Evolutionary conservation across 2,888 invertebrate species (phyloP).

Genomic region (Coecobrya sp.): DNA sequence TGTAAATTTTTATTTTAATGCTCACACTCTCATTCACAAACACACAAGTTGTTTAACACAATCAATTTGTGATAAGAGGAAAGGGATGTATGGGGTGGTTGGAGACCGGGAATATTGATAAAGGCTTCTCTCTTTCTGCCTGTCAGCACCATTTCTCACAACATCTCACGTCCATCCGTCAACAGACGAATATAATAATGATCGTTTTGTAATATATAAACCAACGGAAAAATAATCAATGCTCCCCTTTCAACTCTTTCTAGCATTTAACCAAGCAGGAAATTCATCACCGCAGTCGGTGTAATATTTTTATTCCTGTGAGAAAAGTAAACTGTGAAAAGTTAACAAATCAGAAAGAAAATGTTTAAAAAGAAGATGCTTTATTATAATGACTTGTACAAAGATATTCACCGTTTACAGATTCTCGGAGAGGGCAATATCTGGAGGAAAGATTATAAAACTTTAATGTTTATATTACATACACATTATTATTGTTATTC

Average conservation of each 20-base stretch:
- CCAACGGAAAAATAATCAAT: conserved; percentile 50
- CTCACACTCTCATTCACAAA: conserved; percentile 37
- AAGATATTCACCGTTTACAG: background rate
- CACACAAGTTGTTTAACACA: conserved; percentile 36
- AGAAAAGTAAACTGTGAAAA: conserved; percentile 64
- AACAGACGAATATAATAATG: background rate
- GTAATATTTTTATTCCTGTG: conserved; percentile 59
- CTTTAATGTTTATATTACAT: conserved; percentile 24
- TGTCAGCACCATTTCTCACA: conserved; percentile 52
- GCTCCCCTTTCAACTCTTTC: conserved; percentile 42
- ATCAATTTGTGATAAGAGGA: background rate
- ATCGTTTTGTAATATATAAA: background rate
- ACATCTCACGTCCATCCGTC: conserved; percentile 54
- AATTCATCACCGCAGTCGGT: conserved; percentile 38
- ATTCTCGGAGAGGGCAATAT: background rate
- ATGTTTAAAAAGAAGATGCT: background rate
- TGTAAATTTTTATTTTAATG: conserved; percentile 20
- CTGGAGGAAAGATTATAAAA: background rate
- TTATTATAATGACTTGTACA: background rate
- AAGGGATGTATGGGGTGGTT: background rate
- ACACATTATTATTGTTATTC: background rate
- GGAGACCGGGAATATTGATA: background rate
- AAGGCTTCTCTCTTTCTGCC: conserved; percentile 22
- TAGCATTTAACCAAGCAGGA: conserved; percentile 22
- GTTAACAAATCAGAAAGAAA: conserved; percentile 43